Conservation (phyloP, 2,888 invertebrate species). For the Polia nebulosa region DNA sequence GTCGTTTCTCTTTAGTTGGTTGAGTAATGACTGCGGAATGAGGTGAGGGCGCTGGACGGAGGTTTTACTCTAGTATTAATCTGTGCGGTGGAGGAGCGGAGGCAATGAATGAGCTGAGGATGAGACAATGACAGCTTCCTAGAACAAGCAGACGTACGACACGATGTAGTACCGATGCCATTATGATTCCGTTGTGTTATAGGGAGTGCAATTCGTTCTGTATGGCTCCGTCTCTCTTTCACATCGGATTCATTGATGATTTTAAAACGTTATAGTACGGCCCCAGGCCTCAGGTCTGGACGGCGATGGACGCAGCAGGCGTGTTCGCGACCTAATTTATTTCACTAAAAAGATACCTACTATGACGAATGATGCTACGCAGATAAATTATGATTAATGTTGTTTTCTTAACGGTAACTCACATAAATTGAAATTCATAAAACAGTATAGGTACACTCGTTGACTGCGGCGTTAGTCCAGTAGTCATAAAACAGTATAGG, state of each 20-base stretch:
- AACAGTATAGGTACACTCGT: neutral
- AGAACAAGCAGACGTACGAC: slow-evolving; percentile 11
- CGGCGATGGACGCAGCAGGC: neutral
- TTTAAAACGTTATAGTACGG: neutral
- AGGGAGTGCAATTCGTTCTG: neutral
- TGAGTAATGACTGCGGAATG: slow-evolving; percentile 23
- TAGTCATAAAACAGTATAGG: neutral
- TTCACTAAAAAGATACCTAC: slow-evolving; percentile 42
- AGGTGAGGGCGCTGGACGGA: slow-evolving; percentile 10
- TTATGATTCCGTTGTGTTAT: neutral
- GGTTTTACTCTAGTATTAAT: slow-evolving; percentile 52
- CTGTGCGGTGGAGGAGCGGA: slow-evolving; percentile 37
- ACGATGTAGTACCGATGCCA: neutral
- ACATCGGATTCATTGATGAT: neutral
- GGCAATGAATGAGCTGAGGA: slow-evolving; percentile 51
- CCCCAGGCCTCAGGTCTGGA: neutral
- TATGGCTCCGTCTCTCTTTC: neutral
- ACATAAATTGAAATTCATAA: slow-evolving; percentile 27
- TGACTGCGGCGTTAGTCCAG: neutral
- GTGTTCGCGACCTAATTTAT: slow-evolving; percentile 42
- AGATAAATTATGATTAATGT: slow-evolving; percentile 46
- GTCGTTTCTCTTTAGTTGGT: slow-evolving; percentile 28
- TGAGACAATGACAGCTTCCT: slow-evolving; percentile 50
- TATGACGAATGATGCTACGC: slow-evolving; percentile 37
- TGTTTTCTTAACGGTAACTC: slow-evolving; percentile 17